A percentile compares a stretch with the other conserved stretches of the same genome.
These are phyloP conservation scores for Rhinoderma darwinii DNA, from an alignment of 2,113 vertebrate species.

Conservation along the genomic window DNA sequence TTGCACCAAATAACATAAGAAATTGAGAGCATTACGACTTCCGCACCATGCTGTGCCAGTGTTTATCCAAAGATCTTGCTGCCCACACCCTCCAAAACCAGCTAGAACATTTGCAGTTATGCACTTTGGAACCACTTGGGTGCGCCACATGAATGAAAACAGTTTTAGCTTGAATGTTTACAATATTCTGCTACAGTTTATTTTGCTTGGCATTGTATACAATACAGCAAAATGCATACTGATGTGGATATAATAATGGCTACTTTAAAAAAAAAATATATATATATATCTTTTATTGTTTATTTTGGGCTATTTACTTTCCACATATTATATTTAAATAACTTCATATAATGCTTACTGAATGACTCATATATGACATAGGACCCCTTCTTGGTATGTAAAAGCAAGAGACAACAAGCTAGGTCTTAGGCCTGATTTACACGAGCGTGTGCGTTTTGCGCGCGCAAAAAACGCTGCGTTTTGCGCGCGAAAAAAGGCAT, in stretches of 20 bases:
- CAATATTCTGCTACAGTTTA: not conserved
- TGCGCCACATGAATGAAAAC: not conserved
- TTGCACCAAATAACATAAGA: not conserved
- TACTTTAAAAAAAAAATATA: too few species aligned
- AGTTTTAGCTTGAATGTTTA: not conserved
- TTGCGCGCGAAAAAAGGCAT: too few species aligned
- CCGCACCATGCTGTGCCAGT: not conserved
- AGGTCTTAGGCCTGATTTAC: too few species aligned
- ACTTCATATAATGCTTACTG: too few species aligned
- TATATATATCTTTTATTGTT: too few species aligned
- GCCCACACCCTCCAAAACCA: not conserved
- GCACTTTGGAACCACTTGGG: not conserved
- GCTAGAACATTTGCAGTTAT: not conserved
- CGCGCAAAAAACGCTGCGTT: too few species aligned
- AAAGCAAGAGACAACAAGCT: too few species aligned
- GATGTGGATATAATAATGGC: constrained; percentile 19
- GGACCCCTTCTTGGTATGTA: too few species aligned
- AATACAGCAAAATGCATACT: not conserved
- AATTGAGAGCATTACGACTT: not conserved
- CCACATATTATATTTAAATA: too few species aligned
- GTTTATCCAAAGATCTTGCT: not conserved
- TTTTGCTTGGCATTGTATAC: not conserved
- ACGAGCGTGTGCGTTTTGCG: too few species aligned
- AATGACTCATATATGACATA: too few species aligned
- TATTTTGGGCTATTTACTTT: too few species aligned